These are phyloP conservation scores for Conger conger DNA, from an alignment of 2,113 vertebrate species.

Conservation along the genomic window DNA sequence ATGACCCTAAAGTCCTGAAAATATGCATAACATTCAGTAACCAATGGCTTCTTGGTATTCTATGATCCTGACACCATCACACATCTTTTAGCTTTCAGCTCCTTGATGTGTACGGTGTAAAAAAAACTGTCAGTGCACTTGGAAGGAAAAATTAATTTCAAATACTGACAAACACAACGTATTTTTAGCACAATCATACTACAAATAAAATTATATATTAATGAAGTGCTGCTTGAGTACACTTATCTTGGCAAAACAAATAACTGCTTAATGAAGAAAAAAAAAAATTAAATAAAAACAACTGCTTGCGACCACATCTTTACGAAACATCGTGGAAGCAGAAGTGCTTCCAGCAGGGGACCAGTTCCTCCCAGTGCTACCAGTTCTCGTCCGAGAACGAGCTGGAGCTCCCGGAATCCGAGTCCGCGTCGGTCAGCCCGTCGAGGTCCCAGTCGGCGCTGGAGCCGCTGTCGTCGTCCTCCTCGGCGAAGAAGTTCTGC, in stretches of 20 bases:
- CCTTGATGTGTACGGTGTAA: neutral
- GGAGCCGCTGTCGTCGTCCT: slow-evolving; percentile 83
- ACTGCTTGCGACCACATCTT: neutral
- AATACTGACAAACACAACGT: neutral
- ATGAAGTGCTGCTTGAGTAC: neutral
- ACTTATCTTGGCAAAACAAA: neutral
- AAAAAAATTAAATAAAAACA: neutral
- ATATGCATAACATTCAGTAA: neutral
- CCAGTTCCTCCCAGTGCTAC: slow-evolving; percentile 43
- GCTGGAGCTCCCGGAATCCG: slow-evolving; percentile 81
- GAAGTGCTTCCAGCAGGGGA: neutral
- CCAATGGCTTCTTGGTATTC: neutral
- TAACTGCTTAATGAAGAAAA: neutral
- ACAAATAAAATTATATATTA: neutral
- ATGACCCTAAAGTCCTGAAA: neutral
- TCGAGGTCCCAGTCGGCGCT: slow-evolving; percentile 86
- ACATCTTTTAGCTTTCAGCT: neutral
- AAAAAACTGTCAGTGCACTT: neutral
- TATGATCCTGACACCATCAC: neutral
- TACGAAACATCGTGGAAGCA: neutral
- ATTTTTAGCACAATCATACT: neutral
- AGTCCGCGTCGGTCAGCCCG: slow-evolving; percentile 79
- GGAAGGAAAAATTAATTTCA: neutral
- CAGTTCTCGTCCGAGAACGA: slow-evolving; percentile 83
- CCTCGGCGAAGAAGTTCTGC: slow-evolving; percentile 80